A percentile compares a stretch with the other conserved stretches of the same genome.
Evolutionary conservation across 2,113 vertebrate species (phyloP).

Genomic region (Collichthys lucidus): DNA sequence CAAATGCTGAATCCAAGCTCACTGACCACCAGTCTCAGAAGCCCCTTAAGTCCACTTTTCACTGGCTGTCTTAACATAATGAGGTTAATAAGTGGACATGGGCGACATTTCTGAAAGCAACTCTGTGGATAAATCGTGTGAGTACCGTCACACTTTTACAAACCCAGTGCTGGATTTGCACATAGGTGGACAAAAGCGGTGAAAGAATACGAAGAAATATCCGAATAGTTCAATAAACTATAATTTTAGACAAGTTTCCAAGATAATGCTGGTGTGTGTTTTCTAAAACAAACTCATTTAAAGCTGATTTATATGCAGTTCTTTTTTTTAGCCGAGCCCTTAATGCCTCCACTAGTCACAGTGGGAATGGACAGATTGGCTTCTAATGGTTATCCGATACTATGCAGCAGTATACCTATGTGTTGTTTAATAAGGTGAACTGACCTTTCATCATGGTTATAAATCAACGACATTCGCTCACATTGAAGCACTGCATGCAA

Average conservation of each 20-base stretch:
- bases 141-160: slow-evolving; percentile 10
- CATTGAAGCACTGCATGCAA: slow-evolving; percentile 73
- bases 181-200: not conserved
- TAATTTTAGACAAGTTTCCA: slow-evolving; percentile 25
- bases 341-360: slow-evolving; percentile 71
- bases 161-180: not conserved
- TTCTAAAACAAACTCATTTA: slow-evolving; percentile 72
- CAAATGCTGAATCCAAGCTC: slow-evolving; percentile 44
- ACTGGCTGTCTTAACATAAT: slow-evolving; percentile 18
- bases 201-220: not conserved
- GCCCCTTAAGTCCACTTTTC: slow-evolving; percentile 17
- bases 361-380: slow-evolving; percentile 77
- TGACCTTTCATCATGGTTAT: slow-evolving; percentile 80
- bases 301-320: slow-evolving; percentile 74
- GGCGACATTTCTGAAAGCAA: not conserved
- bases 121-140: slow-evolving; percentile 8
- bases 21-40: slow-evolving; percentile 23
- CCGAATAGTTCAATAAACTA: slow-evolving; percentile 18
- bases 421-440: slow-evolving; percentile 83
- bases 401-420: slow-evolving; percentile 74
- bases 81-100: slow-evolving; percentile 31
- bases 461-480: slow-evolving; percentile 81
- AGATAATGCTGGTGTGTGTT: slow-evolving; percentile 46
- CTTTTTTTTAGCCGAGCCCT: slow-evolving; percentile 56
- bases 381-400: slow-evolving; percentile 83